phyloP scores from a whole-genome alignment of 2,888 invertebrate species.

The Stegana nigrithorax region DNA sequence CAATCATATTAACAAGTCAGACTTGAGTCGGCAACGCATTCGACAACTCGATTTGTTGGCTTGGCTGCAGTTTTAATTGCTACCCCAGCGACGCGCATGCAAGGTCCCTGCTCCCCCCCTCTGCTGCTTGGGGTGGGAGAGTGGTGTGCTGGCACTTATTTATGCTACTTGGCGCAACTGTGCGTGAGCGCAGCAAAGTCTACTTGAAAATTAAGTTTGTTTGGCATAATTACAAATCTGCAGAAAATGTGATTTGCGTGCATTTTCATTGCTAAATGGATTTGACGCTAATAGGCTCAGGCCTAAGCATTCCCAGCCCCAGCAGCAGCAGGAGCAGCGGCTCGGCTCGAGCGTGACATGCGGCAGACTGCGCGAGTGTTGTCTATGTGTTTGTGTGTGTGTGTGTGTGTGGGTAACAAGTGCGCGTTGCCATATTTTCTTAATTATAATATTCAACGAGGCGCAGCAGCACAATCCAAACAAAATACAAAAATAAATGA shows the following conservation, averaged over 20 bases:
- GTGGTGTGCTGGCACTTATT: no score
- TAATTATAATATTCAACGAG: slow-evolving; percentile 4
- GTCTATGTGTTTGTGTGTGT: no score
- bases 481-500: no score
- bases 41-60: not conserved
- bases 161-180: not conserved
- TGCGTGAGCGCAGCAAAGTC: not conserved
- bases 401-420: no score
- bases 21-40: no score
- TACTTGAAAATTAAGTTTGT: slow-evolving; percentile 6
- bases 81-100: not conserved
- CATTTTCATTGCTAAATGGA: slow-evolving; percentile 11
- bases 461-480: no score
- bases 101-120: not conserved
- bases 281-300: not conserved
- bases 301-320: no score
- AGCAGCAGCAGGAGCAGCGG: no score
- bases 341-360: no score
- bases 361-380: not conserved
- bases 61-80: slow-evolving; percentile 5
- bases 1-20: no score
- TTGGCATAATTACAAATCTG: slow-evolving; percentile 9
- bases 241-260: slow-evolving; percentile 4
- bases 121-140: no score
- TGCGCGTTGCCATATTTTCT: slow-evolving; percentile 1